A percentile compares a stretch with the other conserved stretches of the same genome.
Evolutionary conservation across 92 coral and sea anemone species (phyloP).

Genomic region (Porites cylindrica): DNA sequence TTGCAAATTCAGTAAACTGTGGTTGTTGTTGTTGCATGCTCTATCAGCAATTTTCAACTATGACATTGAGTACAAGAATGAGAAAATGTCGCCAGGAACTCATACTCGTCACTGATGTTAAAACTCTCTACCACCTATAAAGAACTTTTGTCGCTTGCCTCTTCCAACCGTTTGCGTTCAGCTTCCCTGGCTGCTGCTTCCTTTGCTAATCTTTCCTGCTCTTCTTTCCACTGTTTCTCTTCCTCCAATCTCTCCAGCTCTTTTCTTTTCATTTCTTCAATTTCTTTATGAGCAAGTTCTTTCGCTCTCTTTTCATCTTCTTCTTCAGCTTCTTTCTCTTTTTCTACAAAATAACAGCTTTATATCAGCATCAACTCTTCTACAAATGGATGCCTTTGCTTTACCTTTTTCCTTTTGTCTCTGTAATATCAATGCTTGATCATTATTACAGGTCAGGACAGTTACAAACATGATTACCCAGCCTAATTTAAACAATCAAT

Average conservation of each 20-base stretch:
- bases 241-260: slow-evolving; percentile 84
- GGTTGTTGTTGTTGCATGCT: too few species aligned
- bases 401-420: too few species aligned
- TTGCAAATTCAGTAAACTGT: too few species aligned
- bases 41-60: too few species aligned
- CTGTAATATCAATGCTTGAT: too few species aligned
- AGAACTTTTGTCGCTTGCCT: slow-evolving; percentile 34
- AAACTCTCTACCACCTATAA: not conserved
- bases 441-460: too few species aligned
- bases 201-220: slow-evolving; percentile 83
- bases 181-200: slow-evolving; percentile 90
- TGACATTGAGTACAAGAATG: too few species aligned
- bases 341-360: slow-evolving; percentile 32
- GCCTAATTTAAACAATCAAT: too few species aligned
- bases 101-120: too few species aligned
- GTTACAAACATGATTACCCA: too few species aligned
- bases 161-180: slow-evolving; percentile 80
- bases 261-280: slow-evolving; percentile 78
- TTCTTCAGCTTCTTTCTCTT: slow-evolving; percentile 77
- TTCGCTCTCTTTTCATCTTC: slow-evolving; percentile 90
- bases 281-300: slow-evolving; percentile 94
- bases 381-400: too few species aligned
- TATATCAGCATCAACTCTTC: not conserved
- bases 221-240: slow-evolving; percentile 77
- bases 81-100: too few species aligned